These are phyloP conservation scores for Nezara viridula DNA, from an alignment of 2,888 invertebrate genomes.

Conservation along the genomic window DNA sequence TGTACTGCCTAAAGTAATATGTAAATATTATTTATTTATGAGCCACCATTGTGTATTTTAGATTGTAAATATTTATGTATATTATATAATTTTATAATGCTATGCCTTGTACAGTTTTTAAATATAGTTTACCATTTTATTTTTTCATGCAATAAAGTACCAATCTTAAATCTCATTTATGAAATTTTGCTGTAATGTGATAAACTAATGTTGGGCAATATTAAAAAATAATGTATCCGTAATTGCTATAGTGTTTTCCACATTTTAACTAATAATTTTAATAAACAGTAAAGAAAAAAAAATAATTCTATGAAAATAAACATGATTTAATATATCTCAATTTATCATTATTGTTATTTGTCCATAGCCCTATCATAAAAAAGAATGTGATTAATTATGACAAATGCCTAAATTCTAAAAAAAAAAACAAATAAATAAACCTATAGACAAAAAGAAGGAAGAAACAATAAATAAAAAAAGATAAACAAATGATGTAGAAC, in stretches of 20 bases:
- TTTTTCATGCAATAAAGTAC: conserved; percentile 34
- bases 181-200: conserved; percentile 50
- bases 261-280: conserved; percentile 8
- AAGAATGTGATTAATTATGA: no score
- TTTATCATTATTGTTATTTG: not conserved
- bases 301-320: conserved; percentile 17
- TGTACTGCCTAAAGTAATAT: conserved; percentile 47
- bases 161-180: conserved; percentile 52
- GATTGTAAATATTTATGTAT: conserved; percentile 54
- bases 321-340: not conserved
- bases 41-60: conserved; percentile 48
- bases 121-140: conserved; percentile 22
- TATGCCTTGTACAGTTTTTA: conserved; percentile 43
- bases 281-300: not conserved
- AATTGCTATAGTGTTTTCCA: not conserved
- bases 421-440: no score
- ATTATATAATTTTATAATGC: conserved; percentile 52
- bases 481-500: no score
- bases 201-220: conserved; percentile 47
- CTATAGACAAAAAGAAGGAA: no score
- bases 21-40: conserved; percentile 59
- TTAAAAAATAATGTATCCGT: conserved; percentile 17
- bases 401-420: no score
- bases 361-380: not conserved
- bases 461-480: no score